Conservation (phyloP, 2,888 invertebrate genomes). For the Ditylenchus weischeri region DNA sequence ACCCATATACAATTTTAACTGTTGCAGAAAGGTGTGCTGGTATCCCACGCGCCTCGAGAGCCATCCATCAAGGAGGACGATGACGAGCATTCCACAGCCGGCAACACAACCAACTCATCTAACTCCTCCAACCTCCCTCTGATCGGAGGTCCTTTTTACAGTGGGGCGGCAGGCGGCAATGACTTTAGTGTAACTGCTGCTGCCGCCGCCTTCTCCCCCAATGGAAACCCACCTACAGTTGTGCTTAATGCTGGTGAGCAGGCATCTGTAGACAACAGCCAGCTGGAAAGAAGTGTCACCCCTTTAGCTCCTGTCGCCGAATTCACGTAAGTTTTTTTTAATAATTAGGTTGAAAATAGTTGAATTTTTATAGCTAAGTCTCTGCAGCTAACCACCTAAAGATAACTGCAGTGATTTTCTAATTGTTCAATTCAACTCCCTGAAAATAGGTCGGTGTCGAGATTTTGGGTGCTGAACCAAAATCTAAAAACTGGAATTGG, state of each 20-base stretch:
- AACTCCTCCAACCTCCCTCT: slow-evolving; percentile 31
- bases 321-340: slow-evolving; percentile 8
- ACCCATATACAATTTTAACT: background rate
- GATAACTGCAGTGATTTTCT: background rate
- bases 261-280: slow-evolving; percentile 4
- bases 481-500: no score
- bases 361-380: background rate
- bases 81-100: slow-evolving; percentile 41
- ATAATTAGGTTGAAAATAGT: background rate
- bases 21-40: slow-evolving; percentile 33
- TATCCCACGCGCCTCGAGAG: slow-evolving; percentile 56
- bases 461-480: no score
- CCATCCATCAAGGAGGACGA: slow-evolving; percentile 57
- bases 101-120: slow-evolving; percentile 28
- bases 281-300: slow-evolving; percentile 28
- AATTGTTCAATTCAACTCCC: no score
- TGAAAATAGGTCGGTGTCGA: no score
- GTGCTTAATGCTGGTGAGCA: background rate
- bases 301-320: slow-evolving; percentile 21
- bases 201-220: background rate
- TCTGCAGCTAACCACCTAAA: background rate
- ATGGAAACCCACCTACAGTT: slow-evolving; percentile 8
- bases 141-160: slow-evolving; percentile 21
- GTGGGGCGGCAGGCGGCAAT: slow-evolving; percentile 8
- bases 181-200: background rate